These are phyloP conservation scores for Raja brachyura DNA, from an alignment of 2,113 vertebrate species.

Conservation along the genomic window DNA sequence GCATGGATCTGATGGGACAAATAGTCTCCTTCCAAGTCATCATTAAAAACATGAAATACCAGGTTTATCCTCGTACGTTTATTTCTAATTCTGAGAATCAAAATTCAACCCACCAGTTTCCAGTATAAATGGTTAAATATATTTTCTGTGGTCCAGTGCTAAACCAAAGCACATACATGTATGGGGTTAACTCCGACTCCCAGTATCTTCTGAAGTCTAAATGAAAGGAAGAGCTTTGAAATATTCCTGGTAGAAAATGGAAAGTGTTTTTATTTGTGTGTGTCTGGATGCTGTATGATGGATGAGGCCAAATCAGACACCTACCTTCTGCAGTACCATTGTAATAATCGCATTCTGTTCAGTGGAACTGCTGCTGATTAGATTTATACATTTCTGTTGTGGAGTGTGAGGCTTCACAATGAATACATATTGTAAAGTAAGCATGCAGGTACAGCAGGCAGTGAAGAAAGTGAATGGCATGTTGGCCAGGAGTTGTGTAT, in stretches of 20 bases:
- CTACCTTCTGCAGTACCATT: not conserved
- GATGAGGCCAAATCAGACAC: not conserved
- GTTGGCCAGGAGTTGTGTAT: no score
- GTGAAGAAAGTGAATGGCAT: no score
- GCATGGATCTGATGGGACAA: no score
- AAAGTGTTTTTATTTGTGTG: constrained; percentile 12
- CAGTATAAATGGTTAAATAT: not conserved
- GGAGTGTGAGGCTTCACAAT: not conserved
- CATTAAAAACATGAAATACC: no score
- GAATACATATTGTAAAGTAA: not conserved
- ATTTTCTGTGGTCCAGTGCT: not conserved
- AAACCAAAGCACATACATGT: no score
- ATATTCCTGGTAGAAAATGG: not conserved
- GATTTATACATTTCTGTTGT: not conserved
- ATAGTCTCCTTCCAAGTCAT: no score
- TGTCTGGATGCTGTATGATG: not conserved
- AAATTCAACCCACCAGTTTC: not conserved
- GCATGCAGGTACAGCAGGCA: no score
- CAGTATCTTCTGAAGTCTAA: not conserved
- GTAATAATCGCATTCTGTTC: not conserved
- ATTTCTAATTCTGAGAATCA: not conserved
- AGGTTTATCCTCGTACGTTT: no score
- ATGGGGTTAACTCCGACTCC: no score
- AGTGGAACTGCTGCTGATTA: not conserved
- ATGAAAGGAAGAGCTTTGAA: not conserved